These are phyloP conservation scores for Rousettus leschenaultii DNA, from an alignment of 2,113 vertebrate species.

Conservation along the genomic window DNA sequence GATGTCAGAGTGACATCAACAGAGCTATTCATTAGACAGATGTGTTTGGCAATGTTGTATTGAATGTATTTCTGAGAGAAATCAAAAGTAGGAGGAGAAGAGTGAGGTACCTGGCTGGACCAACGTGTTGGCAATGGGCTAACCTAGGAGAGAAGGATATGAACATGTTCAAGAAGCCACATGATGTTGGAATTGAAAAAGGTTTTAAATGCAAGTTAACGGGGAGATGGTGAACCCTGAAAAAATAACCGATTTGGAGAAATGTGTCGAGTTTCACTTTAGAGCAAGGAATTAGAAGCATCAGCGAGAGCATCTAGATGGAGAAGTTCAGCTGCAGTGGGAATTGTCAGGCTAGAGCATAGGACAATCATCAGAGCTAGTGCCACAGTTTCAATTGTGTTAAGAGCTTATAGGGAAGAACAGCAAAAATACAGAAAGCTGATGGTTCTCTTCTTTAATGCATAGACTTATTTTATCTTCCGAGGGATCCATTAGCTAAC, in stretches of 20 bases:
- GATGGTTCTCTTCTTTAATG: not conserved
- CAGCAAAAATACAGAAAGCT: not conserved
- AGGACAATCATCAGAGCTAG: not conserved
- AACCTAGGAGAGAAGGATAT: not conserved
- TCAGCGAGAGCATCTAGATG: not conserved
- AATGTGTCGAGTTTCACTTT: not conserved
- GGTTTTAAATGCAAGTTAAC: not conserved
- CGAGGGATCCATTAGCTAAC: not conserved
- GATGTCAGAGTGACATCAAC: not conserved
- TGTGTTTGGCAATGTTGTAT: not conserved
- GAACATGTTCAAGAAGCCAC: not conserved
- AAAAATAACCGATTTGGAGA: not conserved
- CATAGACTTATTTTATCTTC: not conserved
- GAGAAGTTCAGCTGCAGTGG: not conserved
- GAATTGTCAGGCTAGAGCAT: not conserved
- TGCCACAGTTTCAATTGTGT: not conserved
- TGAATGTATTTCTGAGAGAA: not conserved
- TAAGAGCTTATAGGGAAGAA: not conserved
- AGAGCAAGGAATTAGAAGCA: not conserved
- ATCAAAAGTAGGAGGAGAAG: not conserved
- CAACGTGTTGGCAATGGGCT: not conserved
- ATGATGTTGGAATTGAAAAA: not conserved
- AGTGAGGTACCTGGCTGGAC: not conserved
- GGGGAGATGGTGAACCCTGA: not conserved
- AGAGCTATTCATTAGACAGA: not conserved